Base-by-base conservation (phyloP, 2,113 vertebrate species). In the Gracilinanus agilis region DNA sequence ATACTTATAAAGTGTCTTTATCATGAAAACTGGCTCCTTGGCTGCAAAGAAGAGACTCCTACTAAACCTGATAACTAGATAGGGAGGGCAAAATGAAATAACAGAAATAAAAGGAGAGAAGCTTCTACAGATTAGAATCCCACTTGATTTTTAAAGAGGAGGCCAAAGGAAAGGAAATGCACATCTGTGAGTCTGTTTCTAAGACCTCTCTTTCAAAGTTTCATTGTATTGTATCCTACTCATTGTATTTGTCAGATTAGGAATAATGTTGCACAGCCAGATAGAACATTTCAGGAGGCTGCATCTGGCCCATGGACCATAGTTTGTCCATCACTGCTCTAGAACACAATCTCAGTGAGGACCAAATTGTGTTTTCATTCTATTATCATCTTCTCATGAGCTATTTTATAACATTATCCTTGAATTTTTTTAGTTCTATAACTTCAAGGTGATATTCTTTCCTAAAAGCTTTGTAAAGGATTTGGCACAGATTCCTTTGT, bases 31-130 rank as follows among this genome's bases (percentile, higher is more conserved):
- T 40, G 40, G 67, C n/a, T 83, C 6, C 19, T n/a, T 54, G n/a
- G 44, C 92, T 40, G 21, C 24, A 54, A 92, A 83, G 58, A 49
- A 12, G n/a, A 94, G 83, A 1, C n/a, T 88, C 25, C 19, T 91
- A 4, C 49, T 54, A 90, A 90, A 54, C 88, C 61, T 91, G 75
- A n/a, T 92, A 54, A 53, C 54, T 89, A 56, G 90, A 53, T 49
- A 6, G 10, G 27, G 40, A 92, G n/a, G 19, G 49, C 27, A 90
- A 95, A 75, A 75, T 54, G n/a, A 75, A 88, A 9, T 92, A 89
- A 67, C 9, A 90, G 25, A 94, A 55, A 49, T 29, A 19, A 34
- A 90, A 24, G 27, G 25, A 94, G 19, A 21, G 93, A 96, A 91
- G 24, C 2, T 92, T 90, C 53, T 40, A 83, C n/a, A 83, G 67